Conservation (phyloP, 2,888 invertebrate genomes). For the Marronus borbonicus region DNA sequence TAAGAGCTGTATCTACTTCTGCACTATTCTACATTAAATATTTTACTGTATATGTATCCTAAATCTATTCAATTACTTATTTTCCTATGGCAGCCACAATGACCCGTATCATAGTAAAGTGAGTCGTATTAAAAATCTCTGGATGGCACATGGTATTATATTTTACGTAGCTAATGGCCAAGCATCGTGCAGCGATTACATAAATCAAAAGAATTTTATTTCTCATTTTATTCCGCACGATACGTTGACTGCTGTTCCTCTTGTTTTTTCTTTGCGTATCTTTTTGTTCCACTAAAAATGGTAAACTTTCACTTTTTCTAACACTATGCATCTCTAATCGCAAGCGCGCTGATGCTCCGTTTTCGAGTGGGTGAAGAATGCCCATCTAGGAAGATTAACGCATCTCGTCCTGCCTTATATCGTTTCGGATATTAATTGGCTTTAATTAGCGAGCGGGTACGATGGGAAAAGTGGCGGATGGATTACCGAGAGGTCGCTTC, state of each 20-base stretch:
- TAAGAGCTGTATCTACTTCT: too few relatives aligned
- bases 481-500: slow-evolving; percentile 13
- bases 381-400: not conserved
- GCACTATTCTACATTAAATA: too few relatives aligned
- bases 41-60: too few relatives aligned
- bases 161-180: not conserved
- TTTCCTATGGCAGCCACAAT: too few relatives aligned
- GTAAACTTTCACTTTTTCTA: slow-evolving; percentile 14
- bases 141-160: too few relatives aligned
- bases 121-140: too few relatives aligned
- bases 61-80: too few relatives aligned
- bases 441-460: slow-evolving; percentile 18
- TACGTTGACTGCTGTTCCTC: not conserved
- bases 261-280: not conserved
- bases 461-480: slow-evolving; percentile 11
- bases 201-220: slow-evolving; percentile 24
- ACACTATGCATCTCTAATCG: not conserved
- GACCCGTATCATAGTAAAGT: too few relatives aligned
- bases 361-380: slow-evolving; percentile 8
- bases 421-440: slow-evolving; percentile 1
- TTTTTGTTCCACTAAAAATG: not conserved
- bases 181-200: slow-evolving; percentile 3
- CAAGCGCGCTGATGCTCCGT: not conserved
- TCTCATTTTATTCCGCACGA: not conserved
- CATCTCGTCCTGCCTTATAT: not conserved